Base-by-base conservation (phyloP, 2,888 invertebrate genomes). In the Cheilosia pagana region DNA sequence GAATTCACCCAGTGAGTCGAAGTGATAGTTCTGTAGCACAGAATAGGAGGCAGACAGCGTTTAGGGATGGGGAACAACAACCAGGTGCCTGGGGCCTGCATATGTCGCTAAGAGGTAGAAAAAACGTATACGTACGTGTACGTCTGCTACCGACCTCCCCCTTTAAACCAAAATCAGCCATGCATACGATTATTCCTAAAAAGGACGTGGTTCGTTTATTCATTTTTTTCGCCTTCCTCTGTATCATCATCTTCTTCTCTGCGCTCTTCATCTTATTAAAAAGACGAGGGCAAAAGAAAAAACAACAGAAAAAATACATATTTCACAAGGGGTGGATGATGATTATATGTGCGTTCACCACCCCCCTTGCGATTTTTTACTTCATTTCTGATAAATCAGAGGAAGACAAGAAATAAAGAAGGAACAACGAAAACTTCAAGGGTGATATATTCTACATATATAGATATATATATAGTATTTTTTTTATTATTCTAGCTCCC, bases 221-320 rank as follows among this genome's bases (percentile, higher is more conserved):
- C 41, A 59, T 67, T 59, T 57, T 41, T 81, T 35, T 79, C 63
- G 28, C 67, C 45, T 60, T 83, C 53, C 60, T 52, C 68, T 63
- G 68, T 68, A 83, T 55, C 79, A 63, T 57, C 72, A 78, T 79
- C 83, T 71, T 72, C 67, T 71, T 53, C 59, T 78, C 68, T 74
- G 57, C 74, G 83, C 83, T 83, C 83, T 83, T 83, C 83, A 79
- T 83, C 79, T 83, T 83, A 83, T 83, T 83, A 79, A 83, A 83
- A 79, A 74, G 55, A 71, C 81, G 71, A 83, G 74, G 82, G 74
- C 68, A 79, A 79, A 79, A 52, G 68, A 83, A 83, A 74, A 79
- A 83, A 79, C 78, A 79, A 83, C 67, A 74, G 57, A 35, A 62
- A 68, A 59, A 59, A 76, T 50, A 74, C 62, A 83, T 68, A 79